Percentiles rank a stretch among this genome's conserved stretches.
Conservation (phyloP, 2,888 invertebrate species). For the Cantharis flavilabris region DNA sequence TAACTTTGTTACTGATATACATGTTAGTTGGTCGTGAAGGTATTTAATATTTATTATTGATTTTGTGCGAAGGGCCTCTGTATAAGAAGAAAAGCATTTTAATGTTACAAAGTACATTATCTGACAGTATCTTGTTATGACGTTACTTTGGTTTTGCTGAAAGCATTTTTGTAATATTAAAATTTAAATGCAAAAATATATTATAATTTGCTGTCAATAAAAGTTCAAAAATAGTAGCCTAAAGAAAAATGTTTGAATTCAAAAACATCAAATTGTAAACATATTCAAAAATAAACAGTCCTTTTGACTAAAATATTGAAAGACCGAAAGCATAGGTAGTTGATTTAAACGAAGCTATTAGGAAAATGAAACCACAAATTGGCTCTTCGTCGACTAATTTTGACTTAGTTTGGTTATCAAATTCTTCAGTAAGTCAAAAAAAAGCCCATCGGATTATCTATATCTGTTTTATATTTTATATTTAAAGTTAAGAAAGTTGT, state of each 20-base stretch:
- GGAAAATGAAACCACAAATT: no score
- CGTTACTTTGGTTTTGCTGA: neutral
- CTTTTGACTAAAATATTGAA: neutral
- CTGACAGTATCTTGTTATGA: neutral
- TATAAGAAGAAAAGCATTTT: neutral
- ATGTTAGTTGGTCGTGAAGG: neutral
- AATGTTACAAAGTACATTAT: neutral
- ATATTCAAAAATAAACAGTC: neutral
- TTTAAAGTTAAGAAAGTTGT: neutral
- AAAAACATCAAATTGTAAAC: neutral
- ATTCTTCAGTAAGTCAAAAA: no score
- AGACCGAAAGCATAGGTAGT: neutral
- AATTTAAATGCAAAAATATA: neutral
- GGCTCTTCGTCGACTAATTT: no score
- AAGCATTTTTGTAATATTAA: neutral
- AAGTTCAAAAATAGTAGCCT: neutral
- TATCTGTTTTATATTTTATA: no score
- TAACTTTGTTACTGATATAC: neutral
- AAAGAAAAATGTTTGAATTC: neutral
- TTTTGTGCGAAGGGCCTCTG: neutral
- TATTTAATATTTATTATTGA: neutral
- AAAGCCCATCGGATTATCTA: neutral
- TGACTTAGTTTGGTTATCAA: no score
- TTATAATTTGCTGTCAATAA: neutral
- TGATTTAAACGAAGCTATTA: no score